Base-by-base conservation (phyloP, 1,140 invertebrate species). In the Sarcophaga bullata region DNA sequence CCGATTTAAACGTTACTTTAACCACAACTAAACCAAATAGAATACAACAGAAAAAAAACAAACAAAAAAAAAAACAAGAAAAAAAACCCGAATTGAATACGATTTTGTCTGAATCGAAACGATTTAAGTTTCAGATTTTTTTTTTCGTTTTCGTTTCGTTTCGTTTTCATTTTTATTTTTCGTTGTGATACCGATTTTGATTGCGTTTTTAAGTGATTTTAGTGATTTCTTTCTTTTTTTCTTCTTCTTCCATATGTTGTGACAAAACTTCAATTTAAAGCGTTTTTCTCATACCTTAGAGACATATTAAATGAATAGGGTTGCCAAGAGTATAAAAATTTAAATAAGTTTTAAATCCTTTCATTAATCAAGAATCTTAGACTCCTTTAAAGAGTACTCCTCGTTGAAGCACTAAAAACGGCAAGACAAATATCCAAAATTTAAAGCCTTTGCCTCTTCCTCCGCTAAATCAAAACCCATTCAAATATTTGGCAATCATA, bases 191-290 rank as follows among this genome's bases (percentile, higher is more conserved):
- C 48, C 25, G 75, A 52, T 78, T 78, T 78, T 78, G 48, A 78
- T 78, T 78, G 75, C 75, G 75, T 78, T 78, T 78, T 78, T 78
- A 78, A 78, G 75, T 78, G 75, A 78, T 78, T 78, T 78, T 78
- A 19, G 48, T 78, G 75, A 52, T 78, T 78, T 19, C n/a, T n/a
- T n/a, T n/a, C n/a, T n/a, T 76, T 78, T 78, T 78, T 15, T 37
- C 4, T 37, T 37, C 25, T 1, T 37, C 25, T 37, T 37, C 25
- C 25, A 37, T 78, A 25, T 50, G 48, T 78, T 78, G 75, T 78
- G 75, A 78, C 75, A 78, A 78, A 78, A 78, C 75, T 52, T 78
- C 75, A 78, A 78, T 78, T 78, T 78, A 78, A 78, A 78, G 48
- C 75, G 75, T 78, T 78, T 78, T 78, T 78, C 75, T 78, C 75